Evolutionary conservation across 2,888 invertebrate species (phyloP).

Genomic region (Harpagoxenus sublaevis): DNA sequence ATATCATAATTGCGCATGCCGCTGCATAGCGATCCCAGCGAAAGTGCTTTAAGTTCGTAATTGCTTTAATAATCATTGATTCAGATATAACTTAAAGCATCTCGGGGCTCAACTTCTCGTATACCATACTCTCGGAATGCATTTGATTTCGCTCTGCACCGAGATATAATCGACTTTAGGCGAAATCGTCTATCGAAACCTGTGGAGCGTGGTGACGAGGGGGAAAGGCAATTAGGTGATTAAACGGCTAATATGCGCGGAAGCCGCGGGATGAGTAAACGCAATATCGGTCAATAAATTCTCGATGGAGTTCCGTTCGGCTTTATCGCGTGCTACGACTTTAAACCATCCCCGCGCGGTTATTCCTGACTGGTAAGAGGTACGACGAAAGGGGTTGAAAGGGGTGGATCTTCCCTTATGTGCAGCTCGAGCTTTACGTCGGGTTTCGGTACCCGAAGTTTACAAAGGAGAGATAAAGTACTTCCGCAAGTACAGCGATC

Average conservation of each 20-base stretch:
- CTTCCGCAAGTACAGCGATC: slow-evolving; percentile 45
- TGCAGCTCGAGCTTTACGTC: slow-evolving; percentile 54
- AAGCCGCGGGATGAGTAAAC: slow-evolving; percentile 18
- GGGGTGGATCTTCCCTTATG: slow-evolving; percentile 34
- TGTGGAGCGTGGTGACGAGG: slow-evolving; percentile 8
- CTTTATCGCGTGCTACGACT: slow-evolving; percentile 57
- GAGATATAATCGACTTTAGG: background rate
- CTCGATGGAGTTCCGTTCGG: slow-evolving; percentile 29
- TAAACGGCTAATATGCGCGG: slow-evolving; percentile 34
- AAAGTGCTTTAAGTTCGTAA: background rate
- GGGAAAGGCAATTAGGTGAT: background rate
- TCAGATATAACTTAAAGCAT: background rate
- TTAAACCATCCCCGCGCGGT: slow-evolving; percentile 39
- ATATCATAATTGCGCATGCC: background rate
- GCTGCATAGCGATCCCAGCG: background rate
- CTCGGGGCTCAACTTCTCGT: background rate
- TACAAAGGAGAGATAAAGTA: slow-evolving; percentile 64
- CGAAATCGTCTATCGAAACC: background rate
- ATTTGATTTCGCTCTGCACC: slow-evolving; percentile 14
- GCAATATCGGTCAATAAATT: slow-evolving; percentile 51
- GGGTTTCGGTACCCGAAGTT: slow-evolving; percentile 18
- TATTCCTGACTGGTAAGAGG: slow-evolving; percentile 34
- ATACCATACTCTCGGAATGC: background rate
- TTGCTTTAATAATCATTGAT: slow-evolving; percentile 3
- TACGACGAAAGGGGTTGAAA: slow-evolving; percentile 32